phyloP scores from a whole-genome alignment of 2,888 invertebrate genomes.

The Hymenopus coronatus region DNA sequence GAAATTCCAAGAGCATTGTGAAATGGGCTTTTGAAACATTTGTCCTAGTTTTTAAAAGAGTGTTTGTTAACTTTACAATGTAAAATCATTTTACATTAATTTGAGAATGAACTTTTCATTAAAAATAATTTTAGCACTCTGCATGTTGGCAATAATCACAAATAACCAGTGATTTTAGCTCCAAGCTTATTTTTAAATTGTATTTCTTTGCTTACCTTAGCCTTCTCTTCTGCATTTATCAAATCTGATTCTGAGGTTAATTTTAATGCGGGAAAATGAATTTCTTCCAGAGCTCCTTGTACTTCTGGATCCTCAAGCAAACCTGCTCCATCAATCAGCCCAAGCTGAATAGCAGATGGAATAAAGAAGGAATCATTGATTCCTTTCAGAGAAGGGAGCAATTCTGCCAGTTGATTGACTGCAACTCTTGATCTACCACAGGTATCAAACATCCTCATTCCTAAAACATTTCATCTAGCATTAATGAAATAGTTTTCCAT shows the following conservation, averaged over 20 bases:
- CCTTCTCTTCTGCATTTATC: conserved; percentile 32
- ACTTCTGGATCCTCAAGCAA: conserved; percentile 26
- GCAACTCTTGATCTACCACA: conserved; percentile 28
- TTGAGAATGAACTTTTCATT: too few relatives aligned
- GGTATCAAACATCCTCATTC: conserved; percentile 23
- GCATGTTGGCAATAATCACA: too few relatives aligned
- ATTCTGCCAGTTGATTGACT: conserved; percentile 26
- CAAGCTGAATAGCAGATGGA: conserved; percentile 22
- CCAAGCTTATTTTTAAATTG: not conserved
- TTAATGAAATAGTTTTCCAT: not conserved
- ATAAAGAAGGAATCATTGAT: not conserved
- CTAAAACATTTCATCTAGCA: not conserved
- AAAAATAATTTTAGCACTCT: too few relatives aligned
- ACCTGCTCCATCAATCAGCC: conserved; percentile 29
- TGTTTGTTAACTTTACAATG: too few relatives aligned
- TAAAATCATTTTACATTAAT: too few relatives aligned
- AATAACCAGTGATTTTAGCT: not conserved
- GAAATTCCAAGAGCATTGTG: too few relatives aligned
- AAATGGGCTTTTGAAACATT: too few relatives aligned
- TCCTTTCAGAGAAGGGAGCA: conserved; percentile 26
- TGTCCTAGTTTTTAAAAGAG: too few relatives aligned
- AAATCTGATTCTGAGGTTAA: conserved; percentile 21
- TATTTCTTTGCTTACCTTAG: conserved; percentile 31
- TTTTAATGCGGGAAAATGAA: conserved; percentile 25
- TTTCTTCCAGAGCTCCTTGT: conserved; percentile 15